Evolutionary conservation across 2,113 vertebrate species (phyloP), one percentile per base, ranked within the genome.

Genomic region (Grus americana): DNA sequence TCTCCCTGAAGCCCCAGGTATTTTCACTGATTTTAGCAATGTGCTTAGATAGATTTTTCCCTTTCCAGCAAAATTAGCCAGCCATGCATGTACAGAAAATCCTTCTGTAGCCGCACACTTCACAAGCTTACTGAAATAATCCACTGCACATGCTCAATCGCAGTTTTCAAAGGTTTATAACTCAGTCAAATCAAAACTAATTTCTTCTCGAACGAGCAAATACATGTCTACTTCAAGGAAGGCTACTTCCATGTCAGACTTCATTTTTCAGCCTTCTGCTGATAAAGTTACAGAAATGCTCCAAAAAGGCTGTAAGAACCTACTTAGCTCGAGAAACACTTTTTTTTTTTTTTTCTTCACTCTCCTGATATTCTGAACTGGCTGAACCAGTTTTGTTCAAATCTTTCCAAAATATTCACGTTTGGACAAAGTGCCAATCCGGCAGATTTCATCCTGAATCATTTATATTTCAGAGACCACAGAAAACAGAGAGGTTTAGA

Each of bases 151-250:
- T 96, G 94, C 93, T 82, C 89, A 95, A 34, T 74, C 21, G 1
- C 67, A 38, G 59, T 85, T 90, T 92, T 90, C 92, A 78, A 91
- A 94, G 84, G 86, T 85, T 96, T 96, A 36, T 76, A 95, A 86
- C 59, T 94, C 91, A 83, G 78, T 54, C 79, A 95, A 95, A 97
- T 97, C 94, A 95, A 83, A 97, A 93, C 55, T 90, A 76, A 95
- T 96, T 97, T 96, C 74, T 95, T 90, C 91, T 88, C 14, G 9
- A 95, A 78, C 95, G 90, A 95, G 94, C 38, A 93, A 92, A 95
- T 81, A 75, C 91, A 79, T 34, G 90, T 86, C 91, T 96, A 40
- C 79, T 93, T 93, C 90, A 93, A 72, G 84, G 72, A 88, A 96
- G 85, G 67, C 63, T 92, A 87, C 73, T 94, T 91, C 58, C 63